Conservation (phyloP, 2,797 vertebrate species). For the Mus minutoides region DNA sequence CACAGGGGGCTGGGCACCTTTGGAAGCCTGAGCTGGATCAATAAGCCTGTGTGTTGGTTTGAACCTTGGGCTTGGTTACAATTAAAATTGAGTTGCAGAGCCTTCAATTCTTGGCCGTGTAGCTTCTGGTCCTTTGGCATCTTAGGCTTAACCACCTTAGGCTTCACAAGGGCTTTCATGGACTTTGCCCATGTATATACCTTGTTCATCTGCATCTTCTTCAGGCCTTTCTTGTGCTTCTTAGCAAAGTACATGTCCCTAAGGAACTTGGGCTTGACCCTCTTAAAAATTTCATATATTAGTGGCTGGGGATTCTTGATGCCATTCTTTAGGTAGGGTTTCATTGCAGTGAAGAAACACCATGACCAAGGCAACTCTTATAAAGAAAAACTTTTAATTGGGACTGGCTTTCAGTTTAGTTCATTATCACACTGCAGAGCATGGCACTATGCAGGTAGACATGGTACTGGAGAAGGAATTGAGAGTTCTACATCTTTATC, state of each 20-base stretch:
- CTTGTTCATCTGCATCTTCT: background rate
- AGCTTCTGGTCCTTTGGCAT: background rate
- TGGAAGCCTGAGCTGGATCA: background rate
- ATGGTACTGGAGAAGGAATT: too few relatives aligned
- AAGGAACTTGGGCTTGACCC: background rate
- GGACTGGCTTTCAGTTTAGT: too few relatives aligned
- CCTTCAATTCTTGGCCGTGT: background rate
- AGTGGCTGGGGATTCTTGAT: background rate
- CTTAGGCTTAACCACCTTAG: background rate
- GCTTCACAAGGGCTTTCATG: background rate
- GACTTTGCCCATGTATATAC: background rate
- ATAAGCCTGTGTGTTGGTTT: background rate
- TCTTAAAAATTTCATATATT: background rate
- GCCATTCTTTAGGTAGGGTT: background rate
- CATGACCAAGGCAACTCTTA: too few relatives aligned
- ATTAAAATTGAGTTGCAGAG: background rate
- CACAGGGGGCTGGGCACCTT: background rate
- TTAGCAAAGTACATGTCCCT: background rate
- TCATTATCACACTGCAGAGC: too few relatives aligned
- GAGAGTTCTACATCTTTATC: too few relatives aligned
- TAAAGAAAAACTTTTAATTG: too few relatives aligned
- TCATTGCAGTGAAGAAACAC: too few relatives aligned
- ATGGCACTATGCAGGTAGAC: too few relatives aligned
- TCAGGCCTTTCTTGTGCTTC: background rate
- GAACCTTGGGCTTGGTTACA: background rate